Percentiles rank a stretch among this genome's conserved stretches.
phyloP scores from a whole-genome alignment of 1,140 invertebrate genomes.

The Vollenhovia emeryi region DNA sequence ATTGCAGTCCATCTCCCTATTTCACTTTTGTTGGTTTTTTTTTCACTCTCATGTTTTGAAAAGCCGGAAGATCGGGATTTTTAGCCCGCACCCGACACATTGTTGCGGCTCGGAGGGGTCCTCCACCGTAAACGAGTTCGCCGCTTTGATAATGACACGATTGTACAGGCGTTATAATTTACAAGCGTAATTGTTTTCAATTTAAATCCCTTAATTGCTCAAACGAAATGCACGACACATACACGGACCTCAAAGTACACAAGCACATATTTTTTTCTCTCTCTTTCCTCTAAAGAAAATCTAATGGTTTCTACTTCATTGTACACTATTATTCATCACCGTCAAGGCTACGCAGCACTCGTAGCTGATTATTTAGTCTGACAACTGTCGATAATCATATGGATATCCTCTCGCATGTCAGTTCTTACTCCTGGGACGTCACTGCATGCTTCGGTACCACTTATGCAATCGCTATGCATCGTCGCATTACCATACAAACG shows the following conservation, averaged over 20 bases:
- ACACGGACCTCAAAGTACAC: background rate
- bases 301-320: background rate
- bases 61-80: slow-evolving; percentile 16
- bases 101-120: slow-evolving; percentile 11
- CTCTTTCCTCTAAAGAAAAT: background rate
- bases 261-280: background rate
- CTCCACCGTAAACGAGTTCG: background rate
- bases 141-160: background rate
- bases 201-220: background rate
- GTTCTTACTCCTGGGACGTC: slow-evolving; percentile 21
- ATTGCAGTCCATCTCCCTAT: slow-evolving; percentile 43
- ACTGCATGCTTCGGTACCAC: slow-evolving; percentile 1
- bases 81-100: background rate
- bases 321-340: slow-evolving; percentile 1
- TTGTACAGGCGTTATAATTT: background rate
- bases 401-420: slow-evolving; percentile 19
- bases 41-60: slow-evolving; percentile 21
- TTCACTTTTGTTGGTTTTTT: slow-evolving; percentile 27
- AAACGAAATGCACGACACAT: background rate
- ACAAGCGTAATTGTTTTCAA: background rate
- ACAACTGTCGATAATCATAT: slow-evolving; percentile 31
- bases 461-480: slow-evolving; percentile 11
- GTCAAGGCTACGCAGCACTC: background rate
- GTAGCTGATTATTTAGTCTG: slow-evolving; percentile 11
- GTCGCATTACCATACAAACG: slow-evolving; percentile 15